Evolutionary conservation across 2,113 vertebrate genomes (phyloP), one percentile per base, ranked within the genome.

Genomic region (Salvelinus sp.): DNA sequence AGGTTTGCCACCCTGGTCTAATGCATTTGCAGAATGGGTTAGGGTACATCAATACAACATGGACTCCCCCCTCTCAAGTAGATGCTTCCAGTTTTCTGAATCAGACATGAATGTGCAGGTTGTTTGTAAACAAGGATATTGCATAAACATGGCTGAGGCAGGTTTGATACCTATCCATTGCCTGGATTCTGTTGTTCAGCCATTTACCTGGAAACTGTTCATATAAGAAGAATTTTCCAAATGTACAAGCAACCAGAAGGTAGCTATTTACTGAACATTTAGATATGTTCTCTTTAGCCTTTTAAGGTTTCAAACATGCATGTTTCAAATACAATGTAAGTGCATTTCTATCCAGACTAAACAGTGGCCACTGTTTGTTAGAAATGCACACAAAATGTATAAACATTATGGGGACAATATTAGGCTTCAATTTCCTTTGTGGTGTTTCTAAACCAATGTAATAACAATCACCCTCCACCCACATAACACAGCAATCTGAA

Each of bases 21-120:
- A 75, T 79, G 44, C 79, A 88, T 85, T 44, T 25, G 65, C 30
- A 75, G 76, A 80, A 67, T 60, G 77, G 74, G 44, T 48, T 72
- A 64, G 64, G 27, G 2, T 6, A 16, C 5, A 23, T 82, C 1
- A 6, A 57, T 5, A 57, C 20, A 57, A 20, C 54, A 57, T 62
- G 16, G 58, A 22, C 58, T 62, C 58, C 28, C 16, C 27, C 65
- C n/a, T 71, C 87, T 88, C 81, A 85, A 77, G 70, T 73, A 68
- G 72, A 70, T 63, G 2, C 5, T 54, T 18, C 27, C 23, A 58
- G 69, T 62, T 66, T 44, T 83, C 75, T 7, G 50, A 44, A 72
- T 70, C 44, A 38, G 18, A 48, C 22, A 54, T 38, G 14, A 13
- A 48, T 48, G 23, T 13, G 44, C 44, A 48, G 9, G 23, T 47